Percentiles rank a stretch among this genome's conserved stretches.
phyloP scores from a whole-genome alignment of 2,113 vertebrate genomes.

The Gracilinanus agilis region DNA sequence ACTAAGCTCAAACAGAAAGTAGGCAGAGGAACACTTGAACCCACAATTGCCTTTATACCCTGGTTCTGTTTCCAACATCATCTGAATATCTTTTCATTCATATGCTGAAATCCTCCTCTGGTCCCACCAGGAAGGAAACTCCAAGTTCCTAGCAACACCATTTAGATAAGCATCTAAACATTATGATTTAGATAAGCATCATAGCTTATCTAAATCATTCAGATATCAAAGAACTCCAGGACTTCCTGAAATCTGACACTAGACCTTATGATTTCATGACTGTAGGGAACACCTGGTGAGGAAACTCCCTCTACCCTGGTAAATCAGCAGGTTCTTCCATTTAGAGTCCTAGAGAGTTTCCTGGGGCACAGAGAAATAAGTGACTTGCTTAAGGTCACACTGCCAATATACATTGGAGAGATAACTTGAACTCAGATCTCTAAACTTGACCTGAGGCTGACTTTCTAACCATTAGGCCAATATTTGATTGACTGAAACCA shows the following conservation, averaged over 20 bases:
- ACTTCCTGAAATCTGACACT: not conserved
- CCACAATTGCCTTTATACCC: conserved; percentile 23
- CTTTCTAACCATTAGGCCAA: not conserved
- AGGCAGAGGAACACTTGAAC: conserved; percentile 31
- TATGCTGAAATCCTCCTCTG: not conserved
- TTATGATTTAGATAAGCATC: not conserved
- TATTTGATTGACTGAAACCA: not conserved
- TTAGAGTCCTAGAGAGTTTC: not conserved
- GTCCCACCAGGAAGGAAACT: not conserved
- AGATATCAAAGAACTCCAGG: not conserved
- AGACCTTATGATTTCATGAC: not conserved
- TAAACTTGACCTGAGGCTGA: not conserved
- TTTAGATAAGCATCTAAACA: not conserved
- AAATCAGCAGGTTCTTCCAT: not conserved
- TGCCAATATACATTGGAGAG: not conserved
- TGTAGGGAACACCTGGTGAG: not conserved
- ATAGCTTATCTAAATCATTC: not conserved
- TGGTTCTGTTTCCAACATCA: conserved; percentile 28
- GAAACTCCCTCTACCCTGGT: not conserved
- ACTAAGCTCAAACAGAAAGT: conserved; percentile 21
- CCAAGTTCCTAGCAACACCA: not conserved
- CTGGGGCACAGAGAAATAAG: not conserved
- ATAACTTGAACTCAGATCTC: not conserved
- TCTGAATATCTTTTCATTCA: conserved; percentile 14
- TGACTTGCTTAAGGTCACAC: not conserved